Evolutionary conservation across 2,888 invertebrate species (phyloP).

Genomic region (Eudasyphora cyanicolor): DNA sequence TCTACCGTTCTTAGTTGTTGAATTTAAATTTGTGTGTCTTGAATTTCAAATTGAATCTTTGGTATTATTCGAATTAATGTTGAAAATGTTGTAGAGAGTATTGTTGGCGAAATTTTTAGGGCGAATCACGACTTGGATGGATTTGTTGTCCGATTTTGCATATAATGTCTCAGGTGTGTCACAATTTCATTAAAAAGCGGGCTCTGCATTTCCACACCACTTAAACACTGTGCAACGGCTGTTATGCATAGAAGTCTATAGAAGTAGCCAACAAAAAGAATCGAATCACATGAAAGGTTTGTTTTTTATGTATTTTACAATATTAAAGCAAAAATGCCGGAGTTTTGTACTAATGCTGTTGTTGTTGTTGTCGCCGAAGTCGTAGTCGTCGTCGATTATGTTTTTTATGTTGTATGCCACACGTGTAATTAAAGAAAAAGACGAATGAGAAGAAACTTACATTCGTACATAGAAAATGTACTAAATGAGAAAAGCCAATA

Average conservation of each 20-base stretch:
- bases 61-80: no score
- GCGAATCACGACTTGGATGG: no score
- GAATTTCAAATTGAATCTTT: no score
- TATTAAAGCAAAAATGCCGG: constrained; percentile 25
- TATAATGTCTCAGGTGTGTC: no score
- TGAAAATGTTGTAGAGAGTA: no score
- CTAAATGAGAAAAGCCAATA: neutral
- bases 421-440: constrained; percentile 60
- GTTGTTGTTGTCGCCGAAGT: neutral
- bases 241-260: constrained; percentile 24
- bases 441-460: constrained; percentile 16
- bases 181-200: no score
- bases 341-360: neutral
- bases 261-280: constrained; percentile 13
- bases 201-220: no score
- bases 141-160: no score
- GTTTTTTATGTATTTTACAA: neutral
- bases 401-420: constrained; percentile 26
- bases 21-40: no score
- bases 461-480: neutral
- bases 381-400: no score
- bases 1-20: no score
- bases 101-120: no score
- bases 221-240: neutral
- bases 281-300: constrained; percentile 45